Evolutionary conservation across 2,888 invertebrate species (phyloP).

Genomic region (Melieria crassipennis): DNA sequence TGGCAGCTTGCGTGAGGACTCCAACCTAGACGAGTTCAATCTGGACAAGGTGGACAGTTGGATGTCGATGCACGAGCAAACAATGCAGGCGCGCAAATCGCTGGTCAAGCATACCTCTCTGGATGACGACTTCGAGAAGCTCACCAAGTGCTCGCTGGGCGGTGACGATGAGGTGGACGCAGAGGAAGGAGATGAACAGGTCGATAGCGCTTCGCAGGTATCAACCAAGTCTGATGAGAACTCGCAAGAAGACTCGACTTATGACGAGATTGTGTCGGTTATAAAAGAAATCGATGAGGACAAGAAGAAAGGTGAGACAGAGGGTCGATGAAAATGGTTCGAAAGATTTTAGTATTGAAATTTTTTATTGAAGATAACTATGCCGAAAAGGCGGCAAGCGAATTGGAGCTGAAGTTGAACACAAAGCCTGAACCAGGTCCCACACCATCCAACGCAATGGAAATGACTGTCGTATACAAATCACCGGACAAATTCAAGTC

Average conservation of each 20-base stretch:
- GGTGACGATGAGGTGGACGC: constrained; percentile 45
- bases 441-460: constrained; percentile 22
- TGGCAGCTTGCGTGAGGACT: constrained; percentile 57
- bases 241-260: constrained; percentile 62
- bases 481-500: constrained; percentile 60
- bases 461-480: constrained; percentile 26
- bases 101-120: constrained; percentile 26
- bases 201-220: constrained; percentile 51
- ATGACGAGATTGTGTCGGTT: constrained; percentile 65
- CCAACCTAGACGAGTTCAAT: constrained; percentile 63
- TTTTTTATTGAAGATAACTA: constrained; percentile 52
- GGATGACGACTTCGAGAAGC: constrained; percentile 46
- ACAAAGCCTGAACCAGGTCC: constrained; percentile 46
- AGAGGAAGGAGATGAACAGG: constrained; percentile 33
- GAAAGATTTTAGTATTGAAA: background rate
- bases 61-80: constrained; percentile 63
- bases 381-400: constrained; percentile 54
- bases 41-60: constrained; percentile 66
- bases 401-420: constrained; percentile 55
- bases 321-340: background rate
- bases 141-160: constrained; percentile 42
- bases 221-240: constrained; percentile 58
- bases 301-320: constrained; percentile 57
- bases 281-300: constrained; percentile 66
- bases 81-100: constrained; percentile 29